Evolutionary conservation across 2,113 vertebrate genomes (phyloP), one percentile per base, ranked within the genome.

Genomic region (Rhipidura dahli): DNA sequence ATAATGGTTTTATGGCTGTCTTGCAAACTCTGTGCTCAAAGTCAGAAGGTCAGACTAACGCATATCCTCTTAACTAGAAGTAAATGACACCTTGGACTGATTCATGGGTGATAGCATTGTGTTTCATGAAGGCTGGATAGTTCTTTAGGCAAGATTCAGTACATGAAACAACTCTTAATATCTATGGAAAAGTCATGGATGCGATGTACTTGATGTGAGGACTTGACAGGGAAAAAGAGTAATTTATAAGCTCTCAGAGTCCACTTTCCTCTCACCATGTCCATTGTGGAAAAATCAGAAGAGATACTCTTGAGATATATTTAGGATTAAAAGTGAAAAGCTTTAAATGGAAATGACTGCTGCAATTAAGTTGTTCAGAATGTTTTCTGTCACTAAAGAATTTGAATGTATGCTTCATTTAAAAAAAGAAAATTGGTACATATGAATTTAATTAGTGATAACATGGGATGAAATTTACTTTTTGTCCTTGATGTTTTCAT

Each of bases 301-400:
- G 23, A 44, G 15, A 56, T 79, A 45, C 69, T 89, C 47, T 39
- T 89, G 45, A 81, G 40, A 20, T 72, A 47, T 30, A 44, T 78
- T 78, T 71, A 89, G 37, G 24, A 59, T 81, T 83, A 75, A 54
- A 93, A 92, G 30, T 81, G 71, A 72, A 83, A 94, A 89, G 47
- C 76, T 86, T 73, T 87, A 76, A 92, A 59, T 85, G 57, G 50
- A 92, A n/a, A 57, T 80, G 50, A 19, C 79, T 73, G 23, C 40
- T 90, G 33, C 27, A 49, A 13, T 47, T 57, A 65, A 77, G 42
- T 59, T 88, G 47, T 11, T 96, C 56, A 87, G 60, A 75, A 70
- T 88, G n/a, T 59, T 89, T 94, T 90, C 50, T 93, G 35, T 90
- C 57, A 70, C 47, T 89, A 51, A 83, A 54, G 56, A 94, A 89